These are phyloP conservation scores for Channa maculata DNA, from an alignment of 2,113 vertebrate genomes.

Conservation along the genomic window DNA sequence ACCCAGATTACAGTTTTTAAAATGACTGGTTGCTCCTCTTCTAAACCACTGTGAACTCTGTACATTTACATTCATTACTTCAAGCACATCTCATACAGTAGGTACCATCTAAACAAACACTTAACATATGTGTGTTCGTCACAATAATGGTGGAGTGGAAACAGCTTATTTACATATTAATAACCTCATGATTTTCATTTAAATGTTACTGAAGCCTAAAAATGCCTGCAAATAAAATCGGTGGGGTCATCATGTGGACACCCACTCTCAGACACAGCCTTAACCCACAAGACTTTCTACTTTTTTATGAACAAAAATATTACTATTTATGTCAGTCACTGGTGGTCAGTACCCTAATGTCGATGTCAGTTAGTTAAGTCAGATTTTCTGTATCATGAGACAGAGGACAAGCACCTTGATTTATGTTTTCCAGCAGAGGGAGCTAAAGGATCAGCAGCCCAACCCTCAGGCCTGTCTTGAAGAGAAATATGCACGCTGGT, in stretches of 20 bases:
- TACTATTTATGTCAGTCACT: background rate
- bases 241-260: slow-evolving; percentile 11
- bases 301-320: background rate
- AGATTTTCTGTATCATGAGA: background rate
- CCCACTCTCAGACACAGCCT: background rate
- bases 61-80: slow-evolving; percentile 40
- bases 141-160: slow-evolving; percentile 43
- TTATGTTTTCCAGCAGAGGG: slow-evolving; percentile 65
- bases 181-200: slow-evolving; percentile 34
- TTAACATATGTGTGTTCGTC: slow-evolving; percentile 47
- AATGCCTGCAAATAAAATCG: slow-evolving; percentile 3
- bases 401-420: background rate
- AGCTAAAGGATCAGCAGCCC: slow-evolving; percentile 29
- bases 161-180: slow-evolving; percentile 53
- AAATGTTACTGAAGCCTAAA: slow-evolving; percentile 5
- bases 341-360: background rate
- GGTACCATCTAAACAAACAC: slow-evolving; percentile 36
- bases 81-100: slow-evolving; percentile 14
- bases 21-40: background rate
- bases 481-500: slow-evolving; percentile 47
- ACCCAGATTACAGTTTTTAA: background rate
- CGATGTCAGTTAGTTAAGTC: background rate
- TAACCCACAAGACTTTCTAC: background rate
- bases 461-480: slow-evolving; percentile 30
- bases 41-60: slow-evolving; percentile 8